Evolutionary conservation across 2,113 vertebrate genomes (phyloP).

Genomic region (Stigmatopora nigra): DNA sequence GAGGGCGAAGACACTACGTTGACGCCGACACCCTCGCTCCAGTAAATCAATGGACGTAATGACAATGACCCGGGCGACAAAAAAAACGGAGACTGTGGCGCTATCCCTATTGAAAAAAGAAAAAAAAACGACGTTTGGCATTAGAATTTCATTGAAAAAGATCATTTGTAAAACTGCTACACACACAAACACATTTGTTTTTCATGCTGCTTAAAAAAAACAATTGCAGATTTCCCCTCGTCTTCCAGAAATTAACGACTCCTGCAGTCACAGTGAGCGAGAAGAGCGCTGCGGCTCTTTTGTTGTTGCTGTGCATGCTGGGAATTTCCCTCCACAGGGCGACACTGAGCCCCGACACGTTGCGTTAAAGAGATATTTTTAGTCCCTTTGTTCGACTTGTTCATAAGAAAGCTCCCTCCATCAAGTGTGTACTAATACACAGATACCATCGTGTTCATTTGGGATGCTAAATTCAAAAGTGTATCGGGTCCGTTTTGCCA

Average conservation of each 20-base stretch:
- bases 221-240: constrained; percentile 24
- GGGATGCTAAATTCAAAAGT: neutral
- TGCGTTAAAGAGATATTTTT: constrained; percentile 47
- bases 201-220: neutral
- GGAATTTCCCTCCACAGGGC: constrained; percentile 44
- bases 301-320: constrained; percentile 49
- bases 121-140: constrained; percentile 4
- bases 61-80: constrained; percentile 7
- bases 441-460: constrained; percentile 1
- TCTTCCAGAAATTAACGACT: constrained; percentile 38
- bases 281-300: constrained; percentile 32
- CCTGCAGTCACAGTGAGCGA: constrained; percentile 28
- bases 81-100: neutral
- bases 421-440: neutral
- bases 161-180: neutral
- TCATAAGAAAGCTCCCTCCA: constrained; percentile 19
- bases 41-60: constrained; percentile 21
- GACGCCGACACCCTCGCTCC: constrained; percentile 26
- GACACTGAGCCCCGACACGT: constrained; percentile 39
- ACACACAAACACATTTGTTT: neutral
- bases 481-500: neutral
- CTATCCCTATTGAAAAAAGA: neutral
- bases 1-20: constrained; percentile 10
- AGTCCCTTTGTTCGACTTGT: constrained; percentile 35
- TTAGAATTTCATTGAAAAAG: neutral